Conservation (phyloP, 1,140 invertebrate genomes). For the Leptinotarsa texana region DNA sequence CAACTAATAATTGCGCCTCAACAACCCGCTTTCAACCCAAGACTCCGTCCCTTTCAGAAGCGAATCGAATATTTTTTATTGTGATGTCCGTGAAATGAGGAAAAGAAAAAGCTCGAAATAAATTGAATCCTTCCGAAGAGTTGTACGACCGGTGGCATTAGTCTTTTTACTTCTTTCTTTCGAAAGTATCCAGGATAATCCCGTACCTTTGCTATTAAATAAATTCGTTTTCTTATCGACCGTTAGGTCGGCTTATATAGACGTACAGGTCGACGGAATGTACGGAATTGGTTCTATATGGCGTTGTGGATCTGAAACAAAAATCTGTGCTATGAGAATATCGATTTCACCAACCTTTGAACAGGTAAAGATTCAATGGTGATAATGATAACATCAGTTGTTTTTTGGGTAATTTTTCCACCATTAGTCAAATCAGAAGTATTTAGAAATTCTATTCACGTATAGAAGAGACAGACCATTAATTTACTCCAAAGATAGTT, state of each 20-base stretch:
- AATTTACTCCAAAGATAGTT: too few species aligned
- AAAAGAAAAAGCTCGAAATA: not conserved
- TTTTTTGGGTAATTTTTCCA: too few species aligned
- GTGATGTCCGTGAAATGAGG: not conserved
- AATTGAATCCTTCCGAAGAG: constrained; percentile 13
- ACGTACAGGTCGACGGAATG: too few species aligned
- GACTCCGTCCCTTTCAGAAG: not conserved
- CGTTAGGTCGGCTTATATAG: not conserved
- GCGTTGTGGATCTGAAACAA: too few species aligned
- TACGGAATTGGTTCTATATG: too few species aligned
- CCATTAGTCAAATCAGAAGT: too few species aligned
- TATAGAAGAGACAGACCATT: too few species aligned
- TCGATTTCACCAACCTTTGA: too few species aligned
- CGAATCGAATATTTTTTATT: constrained; percentile 8
- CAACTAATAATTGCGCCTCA: not conserved
- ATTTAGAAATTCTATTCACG: too few species aligned
- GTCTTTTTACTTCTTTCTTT: constrained; percentile 15
- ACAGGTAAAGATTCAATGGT: too few species aligned
- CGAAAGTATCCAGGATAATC: constrained; percentile 4
- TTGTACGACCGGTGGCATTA: constrained; percentile 14
- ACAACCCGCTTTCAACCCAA: not conserved
- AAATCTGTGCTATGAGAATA: too few species aligned
- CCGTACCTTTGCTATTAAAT: constrained; percentile 10
- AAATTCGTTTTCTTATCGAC: constrained; percentile 8
- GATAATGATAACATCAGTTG: too few species aligned